Evolutionary conservation across 2,113 vertebrate species (phyloP).

Genomic region (Sardina pilchardus): DNA sequence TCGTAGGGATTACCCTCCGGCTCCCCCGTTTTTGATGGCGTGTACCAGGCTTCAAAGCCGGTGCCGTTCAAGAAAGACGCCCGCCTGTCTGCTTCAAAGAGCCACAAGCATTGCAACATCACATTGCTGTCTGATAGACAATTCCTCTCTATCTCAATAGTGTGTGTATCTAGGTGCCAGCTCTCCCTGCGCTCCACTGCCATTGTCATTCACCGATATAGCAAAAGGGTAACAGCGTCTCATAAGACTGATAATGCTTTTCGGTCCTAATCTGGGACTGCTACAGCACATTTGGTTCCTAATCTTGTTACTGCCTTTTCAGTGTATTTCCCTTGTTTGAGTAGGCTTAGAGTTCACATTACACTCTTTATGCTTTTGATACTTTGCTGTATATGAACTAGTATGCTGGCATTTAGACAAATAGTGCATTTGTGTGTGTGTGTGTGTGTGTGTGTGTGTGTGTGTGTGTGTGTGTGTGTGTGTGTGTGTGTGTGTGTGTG

Average conservation of each 20-base stretch:
- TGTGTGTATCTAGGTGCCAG: background rate
- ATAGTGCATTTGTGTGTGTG: background rate
- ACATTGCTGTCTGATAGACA: slow-evolving; percentile 10
- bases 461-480: background rate
- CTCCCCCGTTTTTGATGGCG: slow-evolving; percentile 4
- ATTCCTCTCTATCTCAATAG: background rate
- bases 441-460: background rate
- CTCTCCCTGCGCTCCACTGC: background rate
- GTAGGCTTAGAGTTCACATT: background rate
- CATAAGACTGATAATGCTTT: background rate
- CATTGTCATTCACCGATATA: background rate
- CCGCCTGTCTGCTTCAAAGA: slow-evolving; percentile 35
- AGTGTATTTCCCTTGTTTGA: background rate
- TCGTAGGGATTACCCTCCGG: background rate
- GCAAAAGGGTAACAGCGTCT: background rate
- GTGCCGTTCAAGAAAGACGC: slow-evolving; percentile 5
- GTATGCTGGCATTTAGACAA: background rate
- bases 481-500: background rate
- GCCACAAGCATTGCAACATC: background rate
- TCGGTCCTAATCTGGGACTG: background rate
- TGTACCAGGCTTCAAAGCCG: slow-evolving; percentile 14
- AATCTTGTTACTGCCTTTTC: background rate
- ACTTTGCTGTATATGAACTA: background rate
- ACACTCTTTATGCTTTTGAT: background rate
- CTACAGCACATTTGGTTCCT: background rate